Percentiles rank a stretch among this genome's conserved stretches.
Evolutionary conservation across 2,113 vertebrate species (phyloP).

Genomic region (Heteronetta atricapilla): DNA sequence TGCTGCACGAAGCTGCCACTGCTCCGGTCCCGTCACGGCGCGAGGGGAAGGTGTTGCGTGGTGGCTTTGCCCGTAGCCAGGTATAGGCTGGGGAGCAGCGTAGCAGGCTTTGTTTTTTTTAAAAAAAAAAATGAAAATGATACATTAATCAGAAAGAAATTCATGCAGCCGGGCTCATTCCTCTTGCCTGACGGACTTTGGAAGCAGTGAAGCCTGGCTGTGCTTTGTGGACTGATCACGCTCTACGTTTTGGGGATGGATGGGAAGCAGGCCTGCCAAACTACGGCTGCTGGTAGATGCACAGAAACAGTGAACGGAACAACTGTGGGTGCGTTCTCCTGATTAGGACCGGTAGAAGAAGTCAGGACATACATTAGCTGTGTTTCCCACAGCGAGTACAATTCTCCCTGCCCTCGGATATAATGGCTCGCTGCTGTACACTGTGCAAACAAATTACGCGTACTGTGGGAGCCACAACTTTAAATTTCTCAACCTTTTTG

Average conservation of each 20-base stretch:
- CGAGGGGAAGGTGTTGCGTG: neutral
- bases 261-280: neutral
- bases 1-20: fast-evolving
- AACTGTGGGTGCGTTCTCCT: neutral
- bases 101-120: neutral
- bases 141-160: neutral
- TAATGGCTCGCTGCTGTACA: neutral
- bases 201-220: neutral
- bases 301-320: neutral
- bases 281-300: neutral
- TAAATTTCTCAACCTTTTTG: constrained; percentile 49
- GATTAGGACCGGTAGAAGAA: neutral
- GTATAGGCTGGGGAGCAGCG: neutral
- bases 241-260: neutral
- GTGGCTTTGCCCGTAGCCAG: neutral
- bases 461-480: constrained; percentile 58
- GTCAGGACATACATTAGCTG: constrained; percentile 7
- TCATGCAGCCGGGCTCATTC: neutral
- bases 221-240: neutral
- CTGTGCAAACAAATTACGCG: constrained; percentile 31
- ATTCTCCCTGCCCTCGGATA: neutral
- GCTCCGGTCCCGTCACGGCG: neutral
- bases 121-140: neutral
- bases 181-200: neutral
- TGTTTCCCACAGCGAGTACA: constrained; percentile 37